A percentile compares a stretch with the other conserved stretches of the same genome.
Evolutionary conservation across 2,888 invertebrate species (phyloP).

Genomic region (Chirona hameri): DNA sequence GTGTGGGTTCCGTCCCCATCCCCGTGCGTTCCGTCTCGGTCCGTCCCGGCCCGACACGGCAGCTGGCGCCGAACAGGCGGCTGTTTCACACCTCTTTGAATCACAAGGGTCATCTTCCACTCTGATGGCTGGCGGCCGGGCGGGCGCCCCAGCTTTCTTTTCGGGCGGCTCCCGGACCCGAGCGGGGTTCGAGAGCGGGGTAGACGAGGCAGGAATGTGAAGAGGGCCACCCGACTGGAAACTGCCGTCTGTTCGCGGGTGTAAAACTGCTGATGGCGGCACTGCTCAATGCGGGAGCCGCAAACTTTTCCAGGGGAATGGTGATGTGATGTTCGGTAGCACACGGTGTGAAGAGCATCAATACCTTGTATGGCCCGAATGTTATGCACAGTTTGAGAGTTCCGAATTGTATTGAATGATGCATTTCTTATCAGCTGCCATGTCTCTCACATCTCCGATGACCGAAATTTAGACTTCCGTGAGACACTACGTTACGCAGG

Average conservation of each 20-base stretch:
- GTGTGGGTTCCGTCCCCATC: no score
- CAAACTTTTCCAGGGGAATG: background rate
- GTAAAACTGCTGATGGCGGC: background rate
- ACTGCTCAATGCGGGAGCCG: background rate
- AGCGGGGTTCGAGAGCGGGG: background rate
- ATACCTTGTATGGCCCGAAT: no score
- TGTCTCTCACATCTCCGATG: no score
- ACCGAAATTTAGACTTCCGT: no score
- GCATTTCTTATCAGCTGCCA: no score
- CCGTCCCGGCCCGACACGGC: no score
- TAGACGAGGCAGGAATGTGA: background rate
- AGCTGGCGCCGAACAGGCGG: background rate
- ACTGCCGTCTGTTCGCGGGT: background rate
- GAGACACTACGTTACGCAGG: no score
- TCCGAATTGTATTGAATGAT: no score
- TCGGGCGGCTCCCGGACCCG: background rate
- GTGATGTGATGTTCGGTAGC: no score
- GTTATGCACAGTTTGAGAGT: no score
- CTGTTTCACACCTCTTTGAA: slow-evolving; percentile 22
- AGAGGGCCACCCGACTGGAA: background rate
- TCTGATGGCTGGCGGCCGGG: background rate
- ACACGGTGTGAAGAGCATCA: no score
- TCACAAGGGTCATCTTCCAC: slow-evolving; percentile 9
- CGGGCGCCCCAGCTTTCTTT: background rate
- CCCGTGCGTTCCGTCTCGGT: no score